phyloP scores from a whole-genome alignment of 2,888 invertebrate genomes.

The Sarcophaga subvicina region DNA sequence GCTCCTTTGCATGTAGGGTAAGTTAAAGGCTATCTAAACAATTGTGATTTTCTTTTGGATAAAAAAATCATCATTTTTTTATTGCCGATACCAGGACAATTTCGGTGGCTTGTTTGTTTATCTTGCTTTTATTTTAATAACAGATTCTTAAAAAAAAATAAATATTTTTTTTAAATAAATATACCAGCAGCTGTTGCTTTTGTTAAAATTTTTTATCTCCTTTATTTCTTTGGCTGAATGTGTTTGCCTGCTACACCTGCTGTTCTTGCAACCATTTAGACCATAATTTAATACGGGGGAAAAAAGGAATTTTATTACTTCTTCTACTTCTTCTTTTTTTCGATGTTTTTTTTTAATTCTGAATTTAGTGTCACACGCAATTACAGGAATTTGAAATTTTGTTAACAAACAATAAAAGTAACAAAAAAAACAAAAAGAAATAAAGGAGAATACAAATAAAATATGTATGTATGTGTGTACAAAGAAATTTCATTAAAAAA shows the following conservation, averaged over 20 bases:
- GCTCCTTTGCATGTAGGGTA: no score
- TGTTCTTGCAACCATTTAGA: no score
- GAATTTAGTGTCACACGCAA: slow-evolving; percentile 45
- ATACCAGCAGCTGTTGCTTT: slow-evolving; percentile 35
- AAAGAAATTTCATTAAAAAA: not conserved
- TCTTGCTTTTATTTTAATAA: slow-evolving; percentile 1
- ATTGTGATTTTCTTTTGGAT: no score
- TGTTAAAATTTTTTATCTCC: slow-evolving; percentile 24
- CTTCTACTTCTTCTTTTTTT: not conserved
- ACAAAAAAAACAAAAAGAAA: slow-evolving; percentile 27
- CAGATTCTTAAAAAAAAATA: no score
- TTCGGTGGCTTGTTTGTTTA: slow-evolving; percentile 1
- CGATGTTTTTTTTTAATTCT: not conserved
- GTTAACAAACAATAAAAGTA: slow-evolving; percentile 52
- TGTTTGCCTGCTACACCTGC: not conserved
- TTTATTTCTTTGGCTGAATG: slow-evolving; percentile 11
- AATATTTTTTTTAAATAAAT: no score
- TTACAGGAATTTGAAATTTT: slow-evolving; percentile 51
- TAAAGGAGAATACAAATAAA: not conserved
- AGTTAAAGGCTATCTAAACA: no score
- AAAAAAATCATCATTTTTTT: no score
- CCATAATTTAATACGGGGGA: not conserved
- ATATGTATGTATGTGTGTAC: no score
- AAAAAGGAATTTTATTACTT: slow-evolving; percentile 3
- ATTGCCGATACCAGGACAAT: no score